These are phyloP conservation scores for Phalacrocorax brasilianus DNA, from an alignment of 2,113 vertebrate species.

Conservation along the genomic window DNA sequence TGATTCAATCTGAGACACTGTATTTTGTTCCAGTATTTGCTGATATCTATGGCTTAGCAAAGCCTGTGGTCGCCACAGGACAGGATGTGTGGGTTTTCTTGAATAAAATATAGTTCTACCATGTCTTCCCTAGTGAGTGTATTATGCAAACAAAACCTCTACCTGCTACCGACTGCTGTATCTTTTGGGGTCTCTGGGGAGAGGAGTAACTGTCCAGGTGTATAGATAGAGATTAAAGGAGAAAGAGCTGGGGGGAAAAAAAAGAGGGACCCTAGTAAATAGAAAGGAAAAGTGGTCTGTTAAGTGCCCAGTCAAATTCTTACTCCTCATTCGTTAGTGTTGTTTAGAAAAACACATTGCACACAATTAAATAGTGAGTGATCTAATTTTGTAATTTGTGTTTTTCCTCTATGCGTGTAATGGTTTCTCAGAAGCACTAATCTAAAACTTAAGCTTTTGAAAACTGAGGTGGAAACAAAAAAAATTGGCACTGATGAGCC, in stretches of 20 bases:
- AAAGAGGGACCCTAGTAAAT: neutral
- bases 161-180: neutral
- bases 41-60: slow-evolving; percentile 54
- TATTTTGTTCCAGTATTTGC: slow-evolving; percentile 62
- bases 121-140: slow-evolving; percentile 51
- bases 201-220: neutral
- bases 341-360: neutral
- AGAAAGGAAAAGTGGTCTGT: neutral
- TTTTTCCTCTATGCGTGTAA: neutral
- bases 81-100: slow-evolving; percentile 63
- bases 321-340: neutral
- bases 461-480: slow-evolving; percentile 56
- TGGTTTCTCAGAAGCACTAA: slow-evolving; percentile 13
- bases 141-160: slow-evolving; percentile 14
- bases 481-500: slow-evolving; percentile 55
- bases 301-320: neutral
- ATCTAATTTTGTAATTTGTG: neutral
- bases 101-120: slow-evolving; percentile 66
- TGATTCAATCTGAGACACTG: slow-evolving; percentile 57
- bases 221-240: neutral
- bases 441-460: slow-evolving; percentile 27
- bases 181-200: neutral
- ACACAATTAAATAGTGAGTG: neutral
- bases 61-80: slow-evolving; percentile 54
- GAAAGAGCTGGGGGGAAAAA: neutral